Evolutionary conservation across 1,140 invertebrate species (phyloP), one percentile per base, ranked within the genome.

Genomic region (Cydia pomonella): DNA sequence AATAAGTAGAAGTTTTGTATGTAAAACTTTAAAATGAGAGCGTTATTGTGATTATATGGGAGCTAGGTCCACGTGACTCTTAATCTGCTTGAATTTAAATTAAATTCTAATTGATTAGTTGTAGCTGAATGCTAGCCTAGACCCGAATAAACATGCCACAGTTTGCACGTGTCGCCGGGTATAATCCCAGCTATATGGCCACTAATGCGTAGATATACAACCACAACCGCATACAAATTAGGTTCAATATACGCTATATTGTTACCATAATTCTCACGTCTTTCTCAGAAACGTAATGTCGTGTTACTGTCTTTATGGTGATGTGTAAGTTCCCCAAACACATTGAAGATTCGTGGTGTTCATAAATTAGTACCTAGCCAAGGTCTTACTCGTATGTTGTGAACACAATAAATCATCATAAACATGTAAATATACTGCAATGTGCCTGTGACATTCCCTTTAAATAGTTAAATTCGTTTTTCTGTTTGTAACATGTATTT

Each of bases 211-310:
- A 21, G n/a, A 21, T 10, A 21, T 23, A 59, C 18, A 18, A 21
- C 53, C 53, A 23, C 53, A 59, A n/a, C n/a, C 53, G 53, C 53
- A 21, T 59, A 21, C 53, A 23, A 59, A 59, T 59, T 59, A 59
- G 18, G 53, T 59, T 23, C 53, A 59, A 59, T 9, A 59, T 59
- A 59, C 16, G 4, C 16, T 53, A 18, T n/a, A n/a, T 53, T 18
- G n/a, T 18, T 21, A 53, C 3, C 12, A n/a, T 47, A 47, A 18
- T 53, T 53, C 50, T n/a, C 50, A 53, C 50, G 50, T 53, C 7
- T 53, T 53, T 16, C 41, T 18, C 16, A 7, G 50, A 53, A 18
- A 53, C 7, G 50, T 53, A 16, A 44, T 21, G 50, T 18, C 18
- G 7, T 53, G 13, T 53, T 53, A 18, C n/a, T 53, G 50, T 53